Percentiles rank a stretch among this genome's conserved stretches.
These are phyloP conservation scores for Etheostoma nigrum DNA, from an alignment of 2,797 vertebrate species.

Conservation along the genomic window DNA sequence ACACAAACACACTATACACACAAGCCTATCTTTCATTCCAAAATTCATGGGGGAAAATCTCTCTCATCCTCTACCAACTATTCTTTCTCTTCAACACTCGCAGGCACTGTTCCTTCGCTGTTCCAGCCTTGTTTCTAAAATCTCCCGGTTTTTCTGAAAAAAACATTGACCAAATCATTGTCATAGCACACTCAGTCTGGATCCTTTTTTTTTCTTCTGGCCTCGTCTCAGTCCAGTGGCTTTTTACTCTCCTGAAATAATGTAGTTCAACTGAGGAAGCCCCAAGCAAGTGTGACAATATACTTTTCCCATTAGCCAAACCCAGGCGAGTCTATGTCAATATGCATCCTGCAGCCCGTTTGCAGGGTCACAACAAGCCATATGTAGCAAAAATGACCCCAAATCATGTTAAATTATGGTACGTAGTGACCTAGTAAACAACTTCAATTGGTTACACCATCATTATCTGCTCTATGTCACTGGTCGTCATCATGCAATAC, in stretches of 20 bases:
- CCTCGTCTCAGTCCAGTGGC: slow-evolving; percentile 15
- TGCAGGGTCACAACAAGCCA: neutral
- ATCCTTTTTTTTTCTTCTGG: slow-evolving; percentile 22
- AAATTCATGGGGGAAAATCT: slow-evolving; percentile 73
- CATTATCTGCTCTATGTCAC: slow-evolving; percentile 4
- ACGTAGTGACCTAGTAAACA: neutral
- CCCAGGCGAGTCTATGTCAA: neutral
- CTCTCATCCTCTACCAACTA: slow-evolving; percentile 78
- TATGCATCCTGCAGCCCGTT: neutral
- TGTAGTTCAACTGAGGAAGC: slow-evolving; percentile 23
- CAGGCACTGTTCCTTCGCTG: slow-evolving; percentile 52
- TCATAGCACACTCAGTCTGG: slow-evolving; percentile 22
- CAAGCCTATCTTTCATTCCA: slow-evolving; percentile 69
- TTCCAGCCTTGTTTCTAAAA: slow-evolving; percentile 48
- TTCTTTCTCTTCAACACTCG: slow-evolving; percentile 66
- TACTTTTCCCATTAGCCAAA: slow-evolving; percentile 16
- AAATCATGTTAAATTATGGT: neutral
- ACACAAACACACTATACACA: slow-evolving; percentile 36
- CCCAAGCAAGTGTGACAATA: slow-evolving; percentile 10
- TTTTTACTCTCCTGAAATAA: slow-evolving; percentile 33
- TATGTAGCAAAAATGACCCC: neutral
- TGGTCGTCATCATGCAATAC: neutral
- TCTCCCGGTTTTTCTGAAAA: slow-evolving; percentile 44
- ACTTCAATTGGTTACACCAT: neutral
- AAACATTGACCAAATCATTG: slow-evolving; percentile 42